Percentiles rank a stretch among this genome's conserved stretches.
phyloP scores from a whole-genome alignment of 2,113 vertebrate species.

The Protobothrops mucrosquamatus region DNA sequence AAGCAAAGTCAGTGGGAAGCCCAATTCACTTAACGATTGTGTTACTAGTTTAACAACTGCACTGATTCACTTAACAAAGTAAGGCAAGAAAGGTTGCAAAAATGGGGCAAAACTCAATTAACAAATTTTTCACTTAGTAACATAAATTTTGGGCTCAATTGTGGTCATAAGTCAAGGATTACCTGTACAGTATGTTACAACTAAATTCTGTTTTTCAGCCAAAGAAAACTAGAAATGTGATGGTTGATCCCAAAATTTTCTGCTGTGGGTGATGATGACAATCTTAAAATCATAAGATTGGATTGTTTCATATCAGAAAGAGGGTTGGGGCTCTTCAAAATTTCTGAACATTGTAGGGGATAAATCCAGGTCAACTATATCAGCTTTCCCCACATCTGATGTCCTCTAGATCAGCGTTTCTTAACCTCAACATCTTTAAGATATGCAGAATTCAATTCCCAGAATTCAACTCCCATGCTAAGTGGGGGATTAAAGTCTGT shows the following conservation, averaged over 20 bases:
- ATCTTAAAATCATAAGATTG: neutral
- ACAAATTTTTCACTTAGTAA: neutral
- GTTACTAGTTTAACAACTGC: neutral
- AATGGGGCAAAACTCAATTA: neutral
- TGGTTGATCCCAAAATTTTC: neutral
- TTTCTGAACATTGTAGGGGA: neutral
- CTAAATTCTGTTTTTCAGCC: neutral
- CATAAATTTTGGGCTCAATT: neutral
- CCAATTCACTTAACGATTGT: neutral
- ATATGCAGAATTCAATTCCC: neutral
- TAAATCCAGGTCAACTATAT: neutral
- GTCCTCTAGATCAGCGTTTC: neutral
- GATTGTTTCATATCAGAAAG: neutral
- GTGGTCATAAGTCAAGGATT: neutral
- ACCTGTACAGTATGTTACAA: neutral
- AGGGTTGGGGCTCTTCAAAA: neutral
- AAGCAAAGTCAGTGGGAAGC: neutral
- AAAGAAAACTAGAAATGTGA: neutral
- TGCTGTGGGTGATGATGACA: neutral
- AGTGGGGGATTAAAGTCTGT: neutral
- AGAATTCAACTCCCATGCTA: neutral
- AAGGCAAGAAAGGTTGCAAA: neutral
- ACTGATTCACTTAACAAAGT: neutral
- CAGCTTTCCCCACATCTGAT: neutral
- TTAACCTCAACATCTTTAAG: neutral